Base-by-base conservation (phyloP, 2,888 invertebrate genomes). In the Ectemnius lituratus region DNA sequence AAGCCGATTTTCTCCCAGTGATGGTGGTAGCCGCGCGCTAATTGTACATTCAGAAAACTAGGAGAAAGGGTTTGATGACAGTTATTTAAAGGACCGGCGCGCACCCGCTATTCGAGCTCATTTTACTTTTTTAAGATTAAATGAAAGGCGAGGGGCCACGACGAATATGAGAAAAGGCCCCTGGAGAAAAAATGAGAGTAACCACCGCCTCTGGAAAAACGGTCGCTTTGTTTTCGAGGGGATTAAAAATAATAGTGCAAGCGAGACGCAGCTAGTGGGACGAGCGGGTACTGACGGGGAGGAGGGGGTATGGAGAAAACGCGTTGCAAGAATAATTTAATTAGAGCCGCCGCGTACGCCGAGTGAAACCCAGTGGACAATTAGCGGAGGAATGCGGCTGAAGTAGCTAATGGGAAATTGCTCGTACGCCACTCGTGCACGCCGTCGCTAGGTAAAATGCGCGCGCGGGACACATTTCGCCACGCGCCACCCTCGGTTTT, bases 401-500 rank as follows among this genome's bases (percentile, higher is more conserved):
- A 52, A 52, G 52, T 16, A 37, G 37, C 37, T 37, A 52, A 52
- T 52, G 52, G 16, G 52, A 52, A 52, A 52, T 52, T 52, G 52
- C 52, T 52, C 52, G 14, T 52, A 16, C 16, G 52, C 61, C 64
- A 62, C 64, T 64, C 16, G 68, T 28, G 46, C 45, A 61, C 37
- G 37, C 37, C 37, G 37, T 37, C 37, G 37, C 37, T 11, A 11
- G 11, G 37, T 27, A 6, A 27, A 62, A 59, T 62, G 58, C 47
- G 62, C 47, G 62, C n/a, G 18, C 13, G 16, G 58, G 6, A 14
- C 11, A n/a, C 8, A 16, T 63, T 49, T 62, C 13, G 23, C 37
- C 6, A 18, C 6, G 18, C n/a, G 62, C 37, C 23, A 52, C 5
- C 52, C 8, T 52, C 45, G 37, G 62, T 64, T 72, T 74, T 79